Conservation (phyloP, 2,113 vertebrate genomes). For the Myiozetetes cayanensis region DNA sequence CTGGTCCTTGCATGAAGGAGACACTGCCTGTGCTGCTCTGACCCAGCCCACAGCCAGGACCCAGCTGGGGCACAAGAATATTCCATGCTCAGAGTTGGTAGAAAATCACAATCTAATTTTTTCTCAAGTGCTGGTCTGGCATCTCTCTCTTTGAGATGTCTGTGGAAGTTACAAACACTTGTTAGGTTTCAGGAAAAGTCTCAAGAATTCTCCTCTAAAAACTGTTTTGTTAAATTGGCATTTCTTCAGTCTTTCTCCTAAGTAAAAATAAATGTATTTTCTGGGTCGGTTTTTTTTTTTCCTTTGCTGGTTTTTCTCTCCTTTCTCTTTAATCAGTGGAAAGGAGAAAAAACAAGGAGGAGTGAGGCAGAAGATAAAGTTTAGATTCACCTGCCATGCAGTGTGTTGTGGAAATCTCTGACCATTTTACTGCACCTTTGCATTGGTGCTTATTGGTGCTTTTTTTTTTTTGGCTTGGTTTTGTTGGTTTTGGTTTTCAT, state of each 20-base stretch:
- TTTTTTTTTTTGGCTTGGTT: neutral
- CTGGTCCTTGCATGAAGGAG: neutral
- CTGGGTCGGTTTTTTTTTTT: neutral
- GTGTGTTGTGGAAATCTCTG: neutral
- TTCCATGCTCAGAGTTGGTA: neutral
- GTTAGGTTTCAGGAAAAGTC: neutral
- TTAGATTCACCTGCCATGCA: neutral
- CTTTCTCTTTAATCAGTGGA: neutral
- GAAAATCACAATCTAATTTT: neutral
- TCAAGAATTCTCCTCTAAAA: neutral
- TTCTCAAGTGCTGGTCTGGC: too few species aligned
- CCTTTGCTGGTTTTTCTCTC: neutral
- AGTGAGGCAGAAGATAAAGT: neutral
- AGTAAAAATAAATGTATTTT: neutral
- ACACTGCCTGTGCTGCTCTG: neutral
- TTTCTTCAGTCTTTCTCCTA: neutral
- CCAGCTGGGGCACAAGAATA: rapidly evolving
- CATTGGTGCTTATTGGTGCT: neutral
- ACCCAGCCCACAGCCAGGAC: rapidly evolving
- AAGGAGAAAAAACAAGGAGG: neutral
- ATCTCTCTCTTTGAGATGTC: neutral
- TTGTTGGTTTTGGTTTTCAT: neutral
- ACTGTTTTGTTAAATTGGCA: neutral
- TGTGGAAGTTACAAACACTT: neutral
- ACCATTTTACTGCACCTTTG: neutral